Evolutionary conservation across 2,113 vertebrate species (phyloP).

Genomic region (Bujurquina vittata): DNA sequence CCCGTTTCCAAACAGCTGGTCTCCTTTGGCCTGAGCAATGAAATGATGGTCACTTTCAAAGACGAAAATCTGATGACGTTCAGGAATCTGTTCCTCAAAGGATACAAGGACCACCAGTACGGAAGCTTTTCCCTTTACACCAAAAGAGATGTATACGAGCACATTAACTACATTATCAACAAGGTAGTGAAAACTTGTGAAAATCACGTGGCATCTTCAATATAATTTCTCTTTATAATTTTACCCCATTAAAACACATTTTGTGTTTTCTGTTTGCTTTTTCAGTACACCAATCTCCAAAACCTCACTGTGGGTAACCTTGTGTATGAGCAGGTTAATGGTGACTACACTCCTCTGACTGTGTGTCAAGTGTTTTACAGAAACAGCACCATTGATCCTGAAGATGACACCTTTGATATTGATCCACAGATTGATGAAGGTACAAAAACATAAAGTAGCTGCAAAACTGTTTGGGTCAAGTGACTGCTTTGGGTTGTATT

Average conservation of each 20-base stretch:
- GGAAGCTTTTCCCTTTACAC: slow-evolving; percentile 88
- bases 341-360: slow-evolving; percentile 77
- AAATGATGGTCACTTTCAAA: slow-evolving; percentile 97
- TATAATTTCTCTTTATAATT: background rate
- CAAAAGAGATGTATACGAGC: slow-evolving; percentile 86
- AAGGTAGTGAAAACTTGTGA: slow-evolving; percentile 74
- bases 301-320: slow-evolving; percentile 89
- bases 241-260: background rate
- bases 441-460: slow-evolving; percentile 50
- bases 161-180: slow-evolving; percentile 86
- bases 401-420: slow-evolving; percentile 90
- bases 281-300: slow-evolving; percentile 86
- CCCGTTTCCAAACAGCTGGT: slow-evolving; percentile 83
- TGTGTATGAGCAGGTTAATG: slow-evolving; percentile 82
- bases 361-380: slow-evolving; percentile 92
- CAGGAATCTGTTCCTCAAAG: slow-evolving; percentile 93
- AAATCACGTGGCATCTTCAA: background rate
- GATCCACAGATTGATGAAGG: slow-evolving; percentile 88
- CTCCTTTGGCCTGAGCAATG: slow-evolving; percentile 94
- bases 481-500: background rate
- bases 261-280: background rate
- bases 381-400: slow-evolving; percentile 84
- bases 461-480: background rate
- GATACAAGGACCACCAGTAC: slow-evolving; percentile 82
- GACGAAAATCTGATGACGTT: slow-evolving; percentile 91